Conservation (phyloP, 2,113 vertebrate species). For the Colius striatus region DNA sequence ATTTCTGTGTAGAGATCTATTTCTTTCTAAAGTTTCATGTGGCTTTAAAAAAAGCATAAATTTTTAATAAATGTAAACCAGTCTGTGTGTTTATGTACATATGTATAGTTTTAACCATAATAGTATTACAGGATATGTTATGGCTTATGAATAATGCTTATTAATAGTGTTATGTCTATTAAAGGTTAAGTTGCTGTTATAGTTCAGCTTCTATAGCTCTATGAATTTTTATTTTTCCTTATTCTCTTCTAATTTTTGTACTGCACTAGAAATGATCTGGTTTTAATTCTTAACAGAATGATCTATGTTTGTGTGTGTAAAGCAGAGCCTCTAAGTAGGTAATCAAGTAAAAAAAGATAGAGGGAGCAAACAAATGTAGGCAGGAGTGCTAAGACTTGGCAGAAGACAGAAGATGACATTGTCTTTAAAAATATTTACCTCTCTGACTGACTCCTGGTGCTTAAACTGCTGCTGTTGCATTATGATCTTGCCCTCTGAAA, state of each 20-base stretch:
- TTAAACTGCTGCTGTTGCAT: not conserved
- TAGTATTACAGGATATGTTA: not conserved
- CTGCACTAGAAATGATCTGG: not conserved
- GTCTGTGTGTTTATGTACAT: not conserved
- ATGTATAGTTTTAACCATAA: not conserved
- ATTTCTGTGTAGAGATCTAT: not conserved
- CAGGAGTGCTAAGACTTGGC: not conserved
- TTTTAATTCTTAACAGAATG: not conserved
- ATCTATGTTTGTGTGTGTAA: not conserved
- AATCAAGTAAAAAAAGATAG: not conserved
- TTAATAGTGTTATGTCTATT: not conserved
- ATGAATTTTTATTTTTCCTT: not conserved
- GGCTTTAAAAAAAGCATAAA: fast-evolving
- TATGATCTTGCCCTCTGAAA: not conserved
- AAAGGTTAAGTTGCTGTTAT: not conserved
- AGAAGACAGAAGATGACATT: not conserved
- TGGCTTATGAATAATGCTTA: not conserved
- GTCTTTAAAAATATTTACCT: not conserved
- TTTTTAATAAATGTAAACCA: not conserved
- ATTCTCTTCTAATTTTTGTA: not conserved
- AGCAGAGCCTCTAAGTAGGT: not conserved
- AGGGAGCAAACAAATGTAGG: not conserved
- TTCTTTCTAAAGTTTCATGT: not conserved
- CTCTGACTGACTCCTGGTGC: not conserved
- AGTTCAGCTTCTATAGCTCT: not conserved